Evolutionary conservation across 35 echinoderm and acorn worm genomes (phyloP).

Genomic region (Apostichopus japonicus): DNA sequence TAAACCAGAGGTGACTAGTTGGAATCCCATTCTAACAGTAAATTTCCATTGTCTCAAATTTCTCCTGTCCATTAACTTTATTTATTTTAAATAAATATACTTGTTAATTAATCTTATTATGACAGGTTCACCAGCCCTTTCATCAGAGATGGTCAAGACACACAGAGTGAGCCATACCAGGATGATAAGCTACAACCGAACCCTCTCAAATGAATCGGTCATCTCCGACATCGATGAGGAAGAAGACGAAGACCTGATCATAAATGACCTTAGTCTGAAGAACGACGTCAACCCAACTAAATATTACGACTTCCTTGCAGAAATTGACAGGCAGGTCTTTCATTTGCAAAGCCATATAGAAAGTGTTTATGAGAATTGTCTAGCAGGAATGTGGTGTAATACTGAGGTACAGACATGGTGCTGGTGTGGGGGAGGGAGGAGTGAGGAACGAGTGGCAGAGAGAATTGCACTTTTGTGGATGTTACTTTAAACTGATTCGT

Average conservation of each 20-base stretch:
- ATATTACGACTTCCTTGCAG: conserved; percentile 81
- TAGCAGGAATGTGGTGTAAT: too few species aligned
- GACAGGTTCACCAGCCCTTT: conserved; percentile 73
- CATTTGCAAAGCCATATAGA: not conserved
- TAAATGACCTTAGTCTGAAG: conserved; percentile 73
- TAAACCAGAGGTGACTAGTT: too few species aligned
- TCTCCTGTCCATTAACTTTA: too few species aligned
- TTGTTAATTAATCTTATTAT: not conserved
- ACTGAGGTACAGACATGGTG: too few species aligned
- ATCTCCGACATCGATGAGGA: conserved; percentile 60
- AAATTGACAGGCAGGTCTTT: conserved; percentile 84
- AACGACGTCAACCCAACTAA: conserved; percentile 77
- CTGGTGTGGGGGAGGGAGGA: too few species aligned
- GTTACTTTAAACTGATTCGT: too few species aligned
- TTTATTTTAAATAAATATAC: too few species aligned
- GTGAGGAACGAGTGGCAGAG: too few species aligned
- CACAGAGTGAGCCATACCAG: conserved; percentile 45
- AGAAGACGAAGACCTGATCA: conserved; percentile 64
- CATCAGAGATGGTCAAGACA: conserved; percentile 66
- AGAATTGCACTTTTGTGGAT: too few species aligned
- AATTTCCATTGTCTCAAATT: too few species aligned
- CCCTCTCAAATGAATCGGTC: conserved; percentile 34
- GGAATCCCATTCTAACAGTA: too few species aligned
- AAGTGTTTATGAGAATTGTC: conserved; percentile 28
- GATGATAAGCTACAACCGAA: conserved; percentile 43